Evolutionary conservation across 2,888 invertebrate species (phyloP).

Genomic region (Andrena praecox): DNA sequence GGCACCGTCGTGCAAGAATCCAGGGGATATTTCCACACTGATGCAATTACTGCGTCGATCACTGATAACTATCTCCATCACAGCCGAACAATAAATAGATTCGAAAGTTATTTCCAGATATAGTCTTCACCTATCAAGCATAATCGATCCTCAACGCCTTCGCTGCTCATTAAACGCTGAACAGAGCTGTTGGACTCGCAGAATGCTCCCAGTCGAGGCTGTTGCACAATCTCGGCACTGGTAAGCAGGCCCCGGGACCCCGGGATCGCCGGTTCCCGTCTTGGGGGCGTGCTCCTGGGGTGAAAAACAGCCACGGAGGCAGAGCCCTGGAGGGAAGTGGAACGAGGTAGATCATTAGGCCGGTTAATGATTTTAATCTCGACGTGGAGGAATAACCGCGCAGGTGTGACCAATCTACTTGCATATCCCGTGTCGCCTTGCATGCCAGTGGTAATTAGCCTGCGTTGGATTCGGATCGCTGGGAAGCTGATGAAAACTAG

Average conservation of each 20-base stretch:
- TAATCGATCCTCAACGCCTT: slow-evolving; percentile 37
- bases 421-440: slow-evolving; percentile 20
- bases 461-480: slow-evolving; percentile 3
- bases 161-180: too few relatives aligned
- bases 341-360: slow-evolving; percentile 38
- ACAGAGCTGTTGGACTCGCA: too few relatives aligned
- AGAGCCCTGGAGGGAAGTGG: background rate
- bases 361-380: slow-evolving; percentile 51
- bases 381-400: slow-evolving; percentile 21
- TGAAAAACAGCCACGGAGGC: too few relatives aligned
- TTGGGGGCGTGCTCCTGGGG: too few relatives aligned
- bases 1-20: too few relatives aligned
- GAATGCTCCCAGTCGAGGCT: too few relatives aligned
- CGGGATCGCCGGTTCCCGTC: too few relatives aligned
- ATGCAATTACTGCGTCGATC: background rate
- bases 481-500: background rate
- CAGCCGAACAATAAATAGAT: background rate
- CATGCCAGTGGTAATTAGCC: slow-evolving; percentile 22
- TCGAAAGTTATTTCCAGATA: slow-evolving; percentile 8
- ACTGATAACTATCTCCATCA: background rate
- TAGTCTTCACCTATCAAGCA: slow-evolving; percentile 4
- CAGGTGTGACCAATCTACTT: slow-evolving; percentile 44
- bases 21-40: background rate
- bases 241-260: too few relatives aligned
- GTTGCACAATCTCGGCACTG: too few relatives aligned